Base-by-base conservation (phyloP, 2,888 invertebrate species). In the Heliconius sara region DNA sequence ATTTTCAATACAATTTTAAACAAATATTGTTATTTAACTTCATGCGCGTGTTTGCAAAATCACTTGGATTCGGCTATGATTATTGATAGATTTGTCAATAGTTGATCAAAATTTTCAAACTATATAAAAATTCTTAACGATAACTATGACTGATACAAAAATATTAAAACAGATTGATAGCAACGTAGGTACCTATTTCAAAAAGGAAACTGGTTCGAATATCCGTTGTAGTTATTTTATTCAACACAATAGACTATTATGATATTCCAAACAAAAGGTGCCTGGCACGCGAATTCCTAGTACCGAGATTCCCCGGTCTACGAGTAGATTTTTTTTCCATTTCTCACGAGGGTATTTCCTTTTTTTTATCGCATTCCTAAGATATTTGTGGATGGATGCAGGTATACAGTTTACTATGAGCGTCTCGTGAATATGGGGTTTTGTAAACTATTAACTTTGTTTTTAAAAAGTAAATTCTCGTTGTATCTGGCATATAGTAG, bases 211-310 rank as follows among this genome's bases (percentile, higher is more conserved):
- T 63, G 39, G 30, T 52, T 71, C 67, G 60, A 74, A 43, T 47
- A 70, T 79, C 73, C 76, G 34, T 79, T 76, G 47, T 57, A 71
- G 77, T 60, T 65, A 65, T 66, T 67, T 52, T 79, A 78, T 76
- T 63, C 52, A 57, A 75, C 86, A 89, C 88, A 88, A 88, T 88
- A 85, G 87, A 83, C 84, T 86, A 87, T 88, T 83, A 87, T 88
- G 88, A 88, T 87, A 85, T 87, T 86, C 86, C 86, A 83, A 82
- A 88, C 89, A 88, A 88, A 88, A 87, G 87, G 88, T 87, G 85
- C 86, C 89, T 91, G 92, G 94, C 95, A 95, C 95, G 95, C 93
- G 95, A 94, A 94, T 95, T 93, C 95, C 89, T 83, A 87, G 94
- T 95, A 95, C 86, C 87, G 89, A 88, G 88, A 90, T 94, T 95